These are phyloP conservation scores for Albula goreensis DNA, from an alignment of 2,113 vertebrate genomes.

Conservation along the genomic window DNA sequence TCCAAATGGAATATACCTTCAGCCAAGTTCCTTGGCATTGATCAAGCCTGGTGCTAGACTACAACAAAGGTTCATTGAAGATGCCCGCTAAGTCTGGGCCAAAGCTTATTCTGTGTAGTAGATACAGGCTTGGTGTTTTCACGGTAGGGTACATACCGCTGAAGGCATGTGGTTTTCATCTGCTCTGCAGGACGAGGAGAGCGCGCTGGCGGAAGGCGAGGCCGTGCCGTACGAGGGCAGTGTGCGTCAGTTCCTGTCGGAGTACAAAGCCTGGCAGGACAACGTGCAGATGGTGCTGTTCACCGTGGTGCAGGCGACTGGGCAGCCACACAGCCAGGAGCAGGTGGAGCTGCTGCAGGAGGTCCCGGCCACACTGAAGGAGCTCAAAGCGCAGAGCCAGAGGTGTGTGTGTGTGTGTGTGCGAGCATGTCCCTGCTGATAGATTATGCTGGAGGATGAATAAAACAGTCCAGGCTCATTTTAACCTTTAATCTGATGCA, in stretches of 20 bases:
- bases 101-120: too few species aligned
- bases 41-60: too few species aligned
- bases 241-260: constrained; percentile 90
- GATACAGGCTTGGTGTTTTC: too few species aligned
- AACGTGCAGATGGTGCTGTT: constrained; percentile 96
- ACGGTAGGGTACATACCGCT: background rate
- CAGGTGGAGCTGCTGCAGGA: constrained; percentile 93
- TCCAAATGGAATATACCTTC: too few species aligned
- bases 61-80: too few species aligned
- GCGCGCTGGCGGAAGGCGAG: constrained; percentile 88
- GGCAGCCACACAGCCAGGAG: constrained; percentile 88
- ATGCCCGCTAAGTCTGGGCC: too few species aligned
- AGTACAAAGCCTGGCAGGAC: constrained; percentile 98
- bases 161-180: background rate
- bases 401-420: constrained; percentile 67
- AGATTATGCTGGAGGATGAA: too few species aligned
- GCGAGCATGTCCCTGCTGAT: too few species aligned
- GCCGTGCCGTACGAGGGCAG: constrained; percentile 93
- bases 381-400: constrained; percentile 90
- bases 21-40: too few species aligned
- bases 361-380: constrained; percentile 91
- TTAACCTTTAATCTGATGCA: too few species aligned
- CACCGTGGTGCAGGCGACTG: constrained; percentile 92
- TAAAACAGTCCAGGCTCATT: too few species aligned
- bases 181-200: constrained; percentile 89